Base-by-base conservation (phyloP, 2,113 vertebrate species). In the Scomber scombrus region DNA sequence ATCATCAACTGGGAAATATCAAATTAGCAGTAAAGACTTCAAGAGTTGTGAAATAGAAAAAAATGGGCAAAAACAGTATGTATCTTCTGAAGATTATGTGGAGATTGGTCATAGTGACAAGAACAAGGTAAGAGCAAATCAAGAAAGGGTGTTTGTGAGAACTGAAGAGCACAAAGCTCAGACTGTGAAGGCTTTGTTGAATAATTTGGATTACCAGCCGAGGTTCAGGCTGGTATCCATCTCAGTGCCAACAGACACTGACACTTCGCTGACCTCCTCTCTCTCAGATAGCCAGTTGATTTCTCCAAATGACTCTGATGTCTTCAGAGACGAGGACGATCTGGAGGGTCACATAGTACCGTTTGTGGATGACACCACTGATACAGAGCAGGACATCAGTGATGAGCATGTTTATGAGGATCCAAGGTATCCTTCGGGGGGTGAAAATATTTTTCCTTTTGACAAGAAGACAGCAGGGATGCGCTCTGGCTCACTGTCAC, bases 401-500 rank as follows among this genome's bases (percentile, higher is more conserved):
- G 88, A 93, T 13, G 92, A 93, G 11, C 91, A 90, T 46, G 67
- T 93, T 49, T 95, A 94, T 4, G 92, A 94, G n/a, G 92, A 82
- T 58, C 94, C 92, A 7, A 93, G 95, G 43, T 72, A 68, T 50
- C 80, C 55, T 50, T 84, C 15, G 0, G 94, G 96, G 34, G 75
- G 54, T 2, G 95, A 95, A 43, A 89, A 81, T 80, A 87, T 93
- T 78, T 90, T 93, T 46, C 84, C 91, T 50, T 63, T 75, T 3
- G 94, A 96, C 76, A 90, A 75, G 78, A 97, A 93, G 85, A 90
- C 73, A 45, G 56, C 89, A 16, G 92, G 94, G 55, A 88, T 89
- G 2, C 94, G 95, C 77, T 93, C 95, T 57, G 85, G 94, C 71
- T 96, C 97, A 0, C 92, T 95, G 26, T 97, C 96, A 5, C 96